Percentiles rank a stretch among this genome's conserved stretches.
Evolutionary conservation across 2,113 vertebrate species (phyloP).

Genomic region (Cryptoleucopteryx plumbea): DNA sequence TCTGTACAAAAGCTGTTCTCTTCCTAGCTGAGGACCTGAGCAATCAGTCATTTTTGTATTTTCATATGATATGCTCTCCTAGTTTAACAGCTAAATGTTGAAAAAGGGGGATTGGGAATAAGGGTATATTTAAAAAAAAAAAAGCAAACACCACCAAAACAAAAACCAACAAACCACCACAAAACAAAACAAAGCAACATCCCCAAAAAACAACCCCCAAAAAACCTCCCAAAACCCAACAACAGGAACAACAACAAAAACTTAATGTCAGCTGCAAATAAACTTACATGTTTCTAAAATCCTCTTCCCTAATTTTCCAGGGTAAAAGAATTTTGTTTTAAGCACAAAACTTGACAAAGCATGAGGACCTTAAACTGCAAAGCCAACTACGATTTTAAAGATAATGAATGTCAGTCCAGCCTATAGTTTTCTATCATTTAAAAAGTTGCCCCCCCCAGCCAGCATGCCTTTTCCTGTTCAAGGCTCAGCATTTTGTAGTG

Average conservation of each 20-base stretch:
- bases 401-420: not conserved
- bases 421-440: not conserved
- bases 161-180: not conserved
- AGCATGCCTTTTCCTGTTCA: not conserved
- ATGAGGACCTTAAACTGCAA: not conserved
- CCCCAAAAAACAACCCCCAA: not conserved
- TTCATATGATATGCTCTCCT: not conserved
- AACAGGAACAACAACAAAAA: not conserved
- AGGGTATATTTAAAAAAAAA: not conserved
- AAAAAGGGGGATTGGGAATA: not conserved
- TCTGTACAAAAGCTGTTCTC: not conserved
- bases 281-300: not conserved
- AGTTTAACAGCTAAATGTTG: not conserved
- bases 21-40: not conserved
- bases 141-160: no score
- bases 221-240: fast-evolving
- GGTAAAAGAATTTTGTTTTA: not conserved
- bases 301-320: not conserved
- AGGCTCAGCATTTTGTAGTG: not conserved
- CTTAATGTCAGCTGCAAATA: not conserved
- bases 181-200: not conserved
- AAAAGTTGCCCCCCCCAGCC: not conserved
- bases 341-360: not conserved
- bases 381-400: not conserved
- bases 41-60: not conserved